phyloP scores from a whole-genome alignment of 2,797 vertebrate species.

The Ctenopoma kingsleyae region DNA sequence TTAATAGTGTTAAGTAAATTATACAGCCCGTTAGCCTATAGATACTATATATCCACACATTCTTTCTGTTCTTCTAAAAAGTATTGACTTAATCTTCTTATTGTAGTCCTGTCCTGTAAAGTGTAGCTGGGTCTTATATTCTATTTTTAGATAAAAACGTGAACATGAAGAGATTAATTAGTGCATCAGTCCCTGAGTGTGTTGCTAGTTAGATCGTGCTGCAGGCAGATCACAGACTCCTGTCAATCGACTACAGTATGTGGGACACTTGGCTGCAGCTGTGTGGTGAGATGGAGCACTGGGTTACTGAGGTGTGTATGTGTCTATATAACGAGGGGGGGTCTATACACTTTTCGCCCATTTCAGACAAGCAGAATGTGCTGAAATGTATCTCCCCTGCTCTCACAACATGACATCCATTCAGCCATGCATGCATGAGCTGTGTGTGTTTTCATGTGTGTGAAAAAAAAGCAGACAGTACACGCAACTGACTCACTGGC shows the following conservation, averaged over 20 bases:
- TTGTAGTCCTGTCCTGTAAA: too few species aligned
- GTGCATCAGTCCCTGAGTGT: conserved; percentile 31
- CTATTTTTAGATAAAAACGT: conserved; percentile 40
- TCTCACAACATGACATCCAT: conserved; percentile 30
- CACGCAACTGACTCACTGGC: conserved; percentile 8
- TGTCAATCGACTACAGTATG: conserved; percentile 40
- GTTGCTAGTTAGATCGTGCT: conserved; percentile 44
- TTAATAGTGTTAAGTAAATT: too few species aligned
- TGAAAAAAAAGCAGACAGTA: conserved; percentile 28
- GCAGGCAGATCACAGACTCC: conserved; percentile 51
- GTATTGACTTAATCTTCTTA: not conserved
- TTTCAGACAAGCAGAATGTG: conserved; percentile 31
- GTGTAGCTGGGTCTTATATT: conserved; percentile 5
- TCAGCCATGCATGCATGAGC: conserved; percentile 39
- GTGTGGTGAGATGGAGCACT: conserved; percentile 47
- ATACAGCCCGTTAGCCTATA: too few species aligned
- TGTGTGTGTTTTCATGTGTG: conserved; percentile 15
- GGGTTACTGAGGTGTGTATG: conserved; percentile 56
- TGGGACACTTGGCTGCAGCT: conserved; percentile 71
- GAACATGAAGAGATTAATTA: conserved; percentile 59
- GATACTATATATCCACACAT: too few species aligned
- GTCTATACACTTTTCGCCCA: conserved; percentile 10
- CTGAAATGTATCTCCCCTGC: conserved; percentile 28
- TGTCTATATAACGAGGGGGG: not conserved
- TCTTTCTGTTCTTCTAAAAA: not conserved